Base-by-base conservation (phyloP, 2,888 invertebrate species). In the Drosophila gaucha region DNA sequence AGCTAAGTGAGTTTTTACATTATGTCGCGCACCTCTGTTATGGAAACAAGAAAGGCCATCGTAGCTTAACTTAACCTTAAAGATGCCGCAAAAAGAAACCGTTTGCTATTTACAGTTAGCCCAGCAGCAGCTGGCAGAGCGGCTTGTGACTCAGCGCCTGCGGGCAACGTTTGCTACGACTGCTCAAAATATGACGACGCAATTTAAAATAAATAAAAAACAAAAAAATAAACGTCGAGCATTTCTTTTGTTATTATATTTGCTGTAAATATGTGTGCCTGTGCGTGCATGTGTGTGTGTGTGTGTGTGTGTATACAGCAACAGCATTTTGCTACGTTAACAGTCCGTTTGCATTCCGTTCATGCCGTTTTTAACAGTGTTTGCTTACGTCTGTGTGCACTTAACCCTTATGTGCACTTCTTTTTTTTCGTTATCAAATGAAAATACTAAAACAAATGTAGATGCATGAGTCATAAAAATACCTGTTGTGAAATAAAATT, bases 41-140 rank as follows among this genome's bases (percentile, higher is more conserved):
- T 79, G 35, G 78, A 79, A 10, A 69, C 59, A 9, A 79, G 55
- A 64, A 79, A 79, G 6, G 78, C 80, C 68, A 80, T 78, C n/a
- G n/a, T 14, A 41, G 20, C 26, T 16, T 36, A 39, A 18, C 24
- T 33, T 6, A 38, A 44, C 38, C 24, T 30, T 24, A 26, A 33
- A 33, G 36, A 39, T 35, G 20, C 51, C 16, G 33, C 10, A 39
- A 18, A 2, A 50, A 22, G 8, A 9, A 12, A 8, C 16, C 22
- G 28, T 36, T 36, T 5, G 6, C 16, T 31, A 22, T 57, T 44
- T 20, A 47, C 60, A 41, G 58, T 59, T 59, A 26, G 65, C 59
- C 24, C 41, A 51, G 33, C 49, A 51, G 33, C 49, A 18, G 18
- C 39, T 49, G 28, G 30, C 36, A 10, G n/a, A 31, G 18, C 35